Evolutionary conservation across 2,888 invertebrate genomes (phyloP).

Genomic region (Drosophila dives): DNA sequence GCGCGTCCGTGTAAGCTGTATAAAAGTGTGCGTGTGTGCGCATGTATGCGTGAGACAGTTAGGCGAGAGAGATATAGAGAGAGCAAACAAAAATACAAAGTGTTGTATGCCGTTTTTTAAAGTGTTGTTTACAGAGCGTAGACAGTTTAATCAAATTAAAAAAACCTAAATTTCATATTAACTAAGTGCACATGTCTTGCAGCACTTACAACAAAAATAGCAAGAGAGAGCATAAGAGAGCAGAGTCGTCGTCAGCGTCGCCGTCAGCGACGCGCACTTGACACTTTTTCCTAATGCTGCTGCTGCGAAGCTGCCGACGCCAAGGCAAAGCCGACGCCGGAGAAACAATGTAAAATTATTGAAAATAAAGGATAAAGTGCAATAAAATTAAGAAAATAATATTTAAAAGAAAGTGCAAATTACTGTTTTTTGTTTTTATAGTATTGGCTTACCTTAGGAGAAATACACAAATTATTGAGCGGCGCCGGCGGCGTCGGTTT

Average conservation of each 20-base stretch:
- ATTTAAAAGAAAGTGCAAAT: slow-evolving; percentile 26
- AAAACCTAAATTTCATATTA: slow-evolving; percentile 29
- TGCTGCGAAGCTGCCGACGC: slow-evolving; percentile 10
- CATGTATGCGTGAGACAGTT: slow-evolving; percentile 54
- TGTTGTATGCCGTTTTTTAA: slow-evolving; percentile 27
- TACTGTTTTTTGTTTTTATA: slow-evolving; percentile 14
- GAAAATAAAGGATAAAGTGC: slow-evolving; percentile 38
- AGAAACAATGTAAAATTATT: slow-evolving; percentile 52
- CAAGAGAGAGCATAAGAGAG: slow-evolving; percentile 11
- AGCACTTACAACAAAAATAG: slow-evolving; percentile 20
- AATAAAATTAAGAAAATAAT: slow-evolving; percentile 37
- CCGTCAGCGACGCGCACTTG: slow-evolving; percentile 54
- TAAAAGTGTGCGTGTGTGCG: slow-evolving; percentile 56
- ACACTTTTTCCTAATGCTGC: slow-evolving; percentile 54
- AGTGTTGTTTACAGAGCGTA: slow-evolving; percentile 48
- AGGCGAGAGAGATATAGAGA: slow-evolving; percentile 16
- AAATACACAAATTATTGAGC: slow-evolving; percentile 59
- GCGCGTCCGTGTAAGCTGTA: slow-evolving; percentile 68
- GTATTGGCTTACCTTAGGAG: slow-evolving; percentile 57
- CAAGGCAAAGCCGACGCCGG: slow-evolving; percentile 28
- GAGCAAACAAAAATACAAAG: slow-evolving; percentile 27
- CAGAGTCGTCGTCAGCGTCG: slow-evolving; percentile 16
- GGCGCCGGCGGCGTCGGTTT: slow-evolving; percentile 31
- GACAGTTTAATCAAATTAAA: slow-evolving; percentile 49
- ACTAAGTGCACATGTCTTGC: slow-evolving; percentile 58